Base-by-base conservation (phyloP, 2,113 vertebrate genomes). In the Melanerpes aurifrons region DNA sequence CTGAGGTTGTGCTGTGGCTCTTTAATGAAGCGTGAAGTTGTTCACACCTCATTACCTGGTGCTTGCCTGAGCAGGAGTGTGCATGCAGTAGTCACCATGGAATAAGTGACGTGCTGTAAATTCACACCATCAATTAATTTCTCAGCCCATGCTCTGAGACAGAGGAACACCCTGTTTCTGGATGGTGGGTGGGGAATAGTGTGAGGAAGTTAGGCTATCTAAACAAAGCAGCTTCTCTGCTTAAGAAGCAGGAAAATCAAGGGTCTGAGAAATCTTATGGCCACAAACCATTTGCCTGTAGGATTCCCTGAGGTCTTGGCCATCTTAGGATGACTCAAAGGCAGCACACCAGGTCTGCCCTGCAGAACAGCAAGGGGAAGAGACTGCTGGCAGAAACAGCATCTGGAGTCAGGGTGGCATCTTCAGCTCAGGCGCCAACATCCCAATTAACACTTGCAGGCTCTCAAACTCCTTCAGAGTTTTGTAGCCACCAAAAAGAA, bases 201-300 rank as follows among this genome's bases (percentile, higher is more conserved):
- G 86, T 75, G 73, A 95, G 67, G 80, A 87, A 61, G 37, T 87
- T 29, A 50, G 2, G 1, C 22, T 96, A 77, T 82, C 90, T 86
- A 95, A 96, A 94, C 66, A 94, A 92, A 94, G 64, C 90, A 90
- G 76, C 66, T 82, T 82, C 69, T 77, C 28, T 53, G 48, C 53
- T 35, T 50, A 25, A 54, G 56, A n/a, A 72, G 45, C 35, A 84
- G 54, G 66, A 92, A 96, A 93, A 90, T 37, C 28, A 84, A 84
- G 25, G n/a, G 58, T 1, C 67, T 92, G 82, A 84, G 66, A 94
- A 96, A 78, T 15, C 10, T 81, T 69, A 37, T 3, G 6, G 62
- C 40, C 45, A 72, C n/a, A 82, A 88, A 56, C n/a, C 0, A 0
- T n/a, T 19, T 68, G 53, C 53, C 64, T 87, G 25, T 35, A 70